Conservation (phyloP, 2,888 invertebrate genomes). For the Stictocephala bisonia region DNA sequence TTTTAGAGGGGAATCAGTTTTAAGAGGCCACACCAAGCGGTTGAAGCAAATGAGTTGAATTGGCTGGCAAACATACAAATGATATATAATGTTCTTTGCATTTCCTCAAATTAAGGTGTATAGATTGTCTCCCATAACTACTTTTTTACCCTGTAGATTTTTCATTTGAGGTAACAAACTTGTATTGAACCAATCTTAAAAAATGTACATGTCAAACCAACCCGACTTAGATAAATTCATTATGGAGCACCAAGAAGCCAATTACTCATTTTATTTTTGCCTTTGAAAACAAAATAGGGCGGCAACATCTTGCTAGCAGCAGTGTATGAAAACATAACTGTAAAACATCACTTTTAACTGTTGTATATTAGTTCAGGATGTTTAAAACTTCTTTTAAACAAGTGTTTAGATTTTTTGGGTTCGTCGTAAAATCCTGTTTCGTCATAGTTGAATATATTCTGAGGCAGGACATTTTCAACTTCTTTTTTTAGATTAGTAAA, state of each 20-base stretch:
- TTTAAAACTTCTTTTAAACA: constrained; percentile 46
- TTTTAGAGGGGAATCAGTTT: constrained; percentile 51
- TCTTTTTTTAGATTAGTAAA: constrained; percentile 48
- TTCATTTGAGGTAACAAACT: constrained; percentile 31
- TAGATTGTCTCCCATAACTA: constrained; percentile 61
- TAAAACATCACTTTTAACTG: constrained; percentile 60
- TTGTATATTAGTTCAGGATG: constrained; percentile 48
- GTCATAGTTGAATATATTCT: constrained; percentile 43
- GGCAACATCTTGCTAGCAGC: constrained; percentile 63
- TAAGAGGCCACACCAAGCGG: constrained; percentile 53
- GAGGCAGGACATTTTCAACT: constrained; percentile 46
- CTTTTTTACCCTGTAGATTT: constrained; percentile 18
- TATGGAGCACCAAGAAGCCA: constrained; percentile 64
- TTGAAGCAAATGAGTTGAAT: constrained; percentile 52
- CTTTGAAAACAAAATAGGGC: constrained; percentile 64
- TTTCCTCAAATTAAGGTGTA: constrained; percentile 56
- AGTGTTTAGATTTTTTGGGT: constrained; percentile 50
- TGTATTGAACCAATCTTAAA: constrained; percentile 61
- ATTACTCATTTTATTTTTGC: constrained; percentile 61
- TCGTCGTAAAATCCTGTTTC: constrained; percentile 44
- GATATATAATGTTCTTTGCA: constrained; percentile 59
- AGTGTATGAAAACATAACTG: constrained; percentile 63
- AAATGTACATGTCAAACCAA: constrained; percentile 62
- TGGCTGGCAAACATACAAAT: constrained; percentile 56
- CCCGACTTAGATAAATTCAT: constrained; percentile 63